Base-by-base conservation (phyloP, 2,113 vertebrate species). In the Seriola dumerili region DNA sequence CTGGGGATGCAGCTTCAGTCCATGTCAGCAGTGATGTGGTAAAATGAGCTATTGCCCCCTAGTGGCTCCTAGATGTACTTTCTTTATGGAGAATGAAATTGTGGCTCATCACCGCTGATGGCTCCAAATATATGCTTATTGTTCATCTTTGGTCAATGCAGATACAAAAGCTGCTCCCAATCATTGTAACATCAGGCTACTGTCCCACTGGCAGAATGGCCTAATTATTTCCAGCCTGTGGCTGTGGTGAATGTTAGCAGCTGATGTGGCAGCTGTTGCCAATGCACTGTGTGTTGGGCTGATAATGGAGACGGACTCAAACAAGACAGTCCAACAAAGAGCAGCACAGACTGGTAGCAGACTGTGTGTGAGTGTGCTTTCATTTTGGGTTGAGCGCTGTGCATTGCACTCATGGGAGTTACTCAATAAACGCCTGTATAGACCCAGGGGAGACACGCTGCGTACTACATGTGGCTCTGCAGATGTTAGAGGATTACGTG, bases 231-330 rank as follows among this genome's bases (percentile, higher is more conserved):
- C 68, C 86, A 84, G 72, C 66, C 62, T 19, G n/a, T 70, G 79
- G 68, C 83, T 69, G 80, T 79, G 50, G 61, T 78, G 79, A 85
- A 87, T 68, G 84, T 80, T 46, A 78, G 81, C 86, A 90, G 80
- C 81, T 88, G 93, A 91, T 86, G 76, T 66, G 78, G 81, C 92
- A 93, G 90, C 85, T 93, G 93, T 85, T 90, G 78, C 71, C 83
- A 79, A 42, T 42, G 80, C 72, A 4, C 65, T 10, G 73, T 72
- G 76, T 81, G 81, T 48, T 48, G 63, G 64, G 58, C 71, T 82
- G 82, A 90, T 91, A 87, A 92, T 78, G 76, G 83, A 84, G 80
- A 91, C 38, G 23, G 76, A 86, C 81, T 85, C 6, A 54, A 86
- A 85, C 81, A 77, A 89, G 83, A 88, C 77, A 80, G 52, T 57